Evolutionary conservation across 2,113 vertebrate species (phyloP).

Genomic region (Rhynchomys soricoides): DNA sequence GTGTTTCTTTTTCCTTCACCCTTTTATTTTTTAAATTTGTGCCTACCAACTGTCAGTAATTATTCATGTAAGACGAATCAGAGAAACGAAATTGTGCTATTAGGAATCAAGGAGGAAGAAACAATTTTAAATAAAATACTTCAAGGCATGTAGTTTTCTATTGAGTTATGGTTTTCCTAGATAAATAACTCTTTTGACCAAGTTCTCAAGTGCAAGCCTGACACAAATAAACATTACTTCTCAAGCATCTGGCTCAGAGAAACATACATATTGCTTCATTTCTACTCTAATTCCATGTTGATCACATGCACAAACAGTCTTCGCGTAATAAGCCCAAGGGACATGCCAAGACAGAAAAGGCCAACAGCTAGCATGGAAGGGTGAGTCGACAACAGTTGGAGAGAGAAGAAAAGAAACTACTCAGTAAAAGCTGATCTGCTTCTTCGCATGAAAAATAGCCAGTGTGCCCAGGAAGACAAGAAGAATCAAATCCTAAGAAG

Average conservation of each 20-base stretch:
- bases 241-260: conserved; percentile 13
- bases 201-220: conserved; percentile 4
- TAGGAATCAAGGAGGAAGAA: conserved; percentile 44
- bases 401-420: not conserved
- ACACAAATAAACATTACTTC: conserved; percentile 45
- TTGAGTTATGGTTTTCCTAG: conserved; percentile 40
- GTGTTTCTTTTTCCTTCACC: not conserved
- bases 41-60: conserved; percentile 29
- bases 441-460: not conserved
- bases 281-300: not conserved
- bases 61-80: conserved; percentile 33
- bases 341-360: not conserved
- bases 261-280: not conserved
- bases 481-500: conserved; percentile 19
- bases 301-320: not conserved
- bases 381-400: not conserved
- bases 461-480: not conserved
- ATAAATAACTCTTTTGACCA: conserved; percentile 63
- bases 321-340: conserved; percentile 4
- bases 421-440: not conserved
- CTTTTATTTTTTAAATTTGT: conserved; percentile 40
- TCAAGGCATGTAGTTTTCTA: conserved; percentile 53
- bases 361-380: not conserved
- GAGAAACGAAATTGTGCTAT: conserved; percentile 37
- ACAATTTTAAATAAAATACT: conserved; percentile 48